Evolutionary conservation across 92 coral and sea anemone genomes (phyloP), one percentile per base, ranked within the genome.

Genomic region (Montipora capitata): DNA sequence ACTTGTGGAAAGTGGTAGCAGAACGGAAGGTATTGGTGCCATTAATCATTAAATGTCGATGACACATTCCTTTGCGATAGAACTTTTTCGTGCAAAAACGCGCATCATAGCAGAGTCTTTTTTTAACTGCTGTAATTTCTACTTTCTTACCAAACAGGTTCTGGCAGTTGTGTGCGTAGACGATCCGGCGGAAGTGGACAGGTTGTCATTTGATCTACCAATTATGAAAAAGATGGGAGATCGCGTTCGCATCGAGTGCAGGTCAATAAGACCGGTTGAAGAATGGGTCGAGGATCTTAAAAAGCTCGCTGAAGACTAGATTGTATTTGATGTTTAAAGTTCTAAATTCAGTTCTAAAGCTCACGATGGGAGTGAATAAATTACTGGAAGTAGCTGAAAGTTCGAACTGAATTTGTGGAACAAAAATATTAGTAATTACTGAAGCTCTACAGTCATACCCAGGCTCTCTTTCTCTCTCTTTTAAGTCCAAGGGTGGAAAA

Each of bases 1-100:
- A 90, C 69, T 78, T 90, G 16, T 90, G 93, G 93, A 90, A 90
- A 85, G 93, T 90, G 35, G 76, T 90, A 14, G 93, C 86, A 7
- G 86, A 90, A 72, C 93, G 93, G 20, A 90, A 90, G 90, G 90
- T 90, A 76, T 14, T 3, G 10, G 16, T 3, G 12, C 14, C 10
- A 3, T 54, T 54, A 54, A 54, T 54, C 12, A 7, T 54, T 6
- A 54, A 7, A 7, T 12, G 15, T 8, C 61, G 61, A 11, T 27
- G 35, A 27, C 35, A 27, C 35, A 27, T 27, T 27, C 35, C 35
- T 27, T 27, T 27, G 35, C 35, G 35, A 27, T 27, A 1, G 35
- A 27, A 27, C 1, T 27, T 27, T 27, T 27, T 27, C 1, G 35
- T 27, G 35, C 35, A 27, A 27, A 27, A 27, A 1, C 35, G 35